Base-by-base conservation (phyloP, 2,888 invertebrate genomes). In the Apotomis capreana region DNA sequence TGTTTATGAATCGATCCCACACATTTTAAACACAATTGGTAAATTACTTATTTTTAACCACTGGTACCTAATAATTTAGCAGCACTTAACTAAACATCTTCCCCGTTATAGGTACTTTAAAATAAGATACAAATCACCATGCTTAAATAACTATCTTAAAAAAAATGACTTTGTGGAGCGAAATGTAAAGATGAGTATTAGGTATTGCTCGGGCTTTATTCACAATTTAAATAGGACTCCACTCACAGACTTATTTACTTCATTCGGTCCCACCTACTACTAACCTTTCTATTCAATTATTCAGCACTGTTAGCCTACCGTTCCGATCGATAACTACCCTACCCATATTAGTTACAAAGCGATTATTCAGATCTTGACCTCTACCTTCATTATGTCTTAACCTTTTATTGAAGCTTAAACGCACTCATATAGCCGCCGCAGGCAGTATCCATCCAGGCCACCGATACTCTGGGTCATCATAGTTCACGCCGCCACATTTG, bases 381-480 rank as follows among this genome's bases (percentile, higher is more conserved):
- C 6, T 13, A 13, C 13, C 13, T 59, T 6, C 13, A 46, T 54
- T 37, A 52, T 44, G 60, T 52, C 13, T 44, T 52, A 54, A 49
- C 15, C 54, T 15, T 67, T 67, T 10, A 69, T 49, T 54, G 8
- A 54, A 51, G 10, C 60, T 4, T 64, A 15, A 15, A 44, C 10
- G 12, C 3, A 36, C 26, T 40, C 36, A 15, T 40, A 44, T 40
- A 55, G 57, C 37, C 10, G 55, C 62, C 37, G 4, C n/a, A n/a
- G 13, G 37, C 49, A 4, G 26, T 57, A 46, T 51, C n/a, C 40
- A 46, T 58, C 26, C 51, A 71, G 76, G 76, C 74, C 76, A 75
- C 52, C 67, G 52, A 62, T 49, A 75, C 74, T 75, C 75, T 77
- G 78, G 82, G 82, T 83, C 83, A 80, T 83, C 83, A 80, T 75